These are phyloP conservation scores for Steinernema khuongi DNA, from an alignment of 1,140 invertebrate genomes.

Conservation along the genomic window DNA sequence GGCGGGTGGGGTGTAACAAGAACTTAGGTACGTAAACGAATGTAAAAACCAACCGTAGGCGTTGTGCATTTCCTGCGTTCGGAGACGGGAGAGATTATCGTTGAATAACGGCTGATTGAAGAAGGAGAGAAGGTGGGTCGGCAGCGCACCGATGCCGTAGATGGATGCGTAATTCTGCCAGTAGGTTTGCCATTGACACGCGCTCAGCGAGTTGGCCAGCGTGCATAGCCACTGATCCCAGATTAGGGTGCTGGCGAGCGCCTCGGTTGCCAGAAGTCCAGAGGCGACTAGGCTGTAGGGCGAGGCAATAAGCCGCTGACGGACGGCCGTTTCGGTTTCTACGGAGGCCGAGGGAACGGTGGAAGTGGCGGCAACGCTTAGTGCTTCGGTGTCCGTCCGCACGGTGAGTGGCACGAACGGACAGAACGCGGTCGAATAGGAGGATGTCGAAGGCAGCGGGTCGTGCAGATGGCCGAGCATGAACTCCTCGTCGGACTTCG, in stretches of 20 bases:
- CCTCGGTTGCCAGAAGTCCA: background rate
- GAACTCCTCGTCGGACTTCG: constrained; percentile 9
- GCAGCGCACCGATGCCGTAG: background rate
- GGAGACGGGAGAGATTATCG: background rate
- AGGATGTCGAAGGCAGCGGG: background rate
- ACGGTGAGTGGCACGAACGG: background rate
- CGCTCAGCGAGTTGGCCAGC: background rate
- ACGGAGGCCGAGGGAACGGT: background rate
- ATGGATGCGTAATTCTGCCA: constrained; percentile 11
- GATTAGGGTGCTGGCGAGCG: constrained; percentile 4
- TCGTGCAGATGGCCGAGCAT: background rate
- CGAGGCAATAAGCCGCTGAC: background rate
- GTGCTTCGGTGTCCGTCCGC: background rate
- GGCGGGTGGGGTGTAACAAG: too few species aligned
- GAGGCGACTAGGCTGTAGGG: constrained; percentile 3
- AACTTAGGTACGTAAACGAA: too few species aligned
- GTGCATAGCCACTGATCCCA: constrained; percentile 13
- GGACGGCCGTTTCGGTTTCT: background rate
- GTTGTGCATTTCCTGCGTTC: background rate
- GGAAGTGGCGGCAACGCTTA: background rate
- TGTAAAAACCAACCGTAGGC: constrained; percentile 9
- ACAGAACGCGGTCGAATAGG: background rate
- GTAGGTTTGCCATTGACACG: constrained; percentile 14
- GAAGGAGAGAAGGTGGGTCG: constrained; percentile 9
- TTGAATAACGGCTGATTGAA: constrained; percentile 13